phyloP scores from a whole-genome alignment of 2,113 vertebrate species.

The Loxodonta africana region DNA sequence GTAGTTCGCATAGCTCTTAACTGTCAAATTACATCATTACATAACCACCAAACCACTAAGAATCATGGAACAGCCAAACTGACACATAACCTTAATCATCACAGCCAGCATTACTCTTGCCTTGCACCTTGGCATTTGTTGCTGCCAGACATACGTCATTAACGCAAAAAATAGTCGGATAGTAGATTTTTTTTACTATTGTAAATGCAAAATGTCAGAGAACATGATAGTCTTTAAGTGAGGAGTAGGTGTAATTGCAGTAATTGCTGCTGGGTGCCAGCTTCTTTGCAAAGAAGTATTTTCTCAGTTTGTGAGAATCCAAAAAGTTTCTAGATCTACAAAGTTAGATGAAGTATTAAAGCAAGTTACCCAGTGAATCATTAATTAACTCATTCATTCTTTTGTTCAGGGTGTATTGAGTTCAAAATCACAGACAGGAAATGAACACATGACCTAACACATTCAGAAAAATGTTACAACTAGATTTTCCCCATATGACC shows the following conservation, averaged over 20 bases:
- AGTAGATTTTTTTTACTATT: no score
- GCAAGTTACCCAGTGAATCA: neutral
- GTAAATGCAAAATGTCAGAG: no score
- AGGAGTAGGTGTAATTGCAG: neutral
- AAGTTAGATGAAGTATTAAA: neutral
- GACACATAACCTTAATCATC: no score
- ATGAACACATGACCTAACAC: neutral
- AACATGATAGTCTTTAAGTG: no score
- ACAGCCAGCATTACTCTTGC: no score
- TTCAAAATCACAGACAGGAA: neutral
- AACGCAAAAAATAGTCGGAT: no score
- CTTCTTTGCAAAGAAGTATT: neutral
- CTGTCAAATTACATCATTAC: no score
- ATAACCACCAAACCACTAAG: no score
- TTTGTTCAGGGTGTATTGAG: neutral
- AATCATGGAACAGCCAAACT: no score
- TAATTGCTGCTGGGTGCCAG: neutral
- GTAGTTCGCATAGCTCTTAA: no score
- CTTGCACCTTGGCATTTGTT: no score
- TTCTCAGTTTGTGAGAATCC: neutral
- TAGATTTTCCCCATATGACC: neutral
- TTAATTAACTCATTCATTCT: neutral
- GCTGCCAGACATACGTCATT: no score
- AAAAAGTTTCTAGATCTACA: neutral
- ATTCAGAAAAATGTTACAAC: neutral